Evolutionary conservation across 2,797 vertebrate species (phyloP).

Genomic region (Dipus sagitta): DNA sequence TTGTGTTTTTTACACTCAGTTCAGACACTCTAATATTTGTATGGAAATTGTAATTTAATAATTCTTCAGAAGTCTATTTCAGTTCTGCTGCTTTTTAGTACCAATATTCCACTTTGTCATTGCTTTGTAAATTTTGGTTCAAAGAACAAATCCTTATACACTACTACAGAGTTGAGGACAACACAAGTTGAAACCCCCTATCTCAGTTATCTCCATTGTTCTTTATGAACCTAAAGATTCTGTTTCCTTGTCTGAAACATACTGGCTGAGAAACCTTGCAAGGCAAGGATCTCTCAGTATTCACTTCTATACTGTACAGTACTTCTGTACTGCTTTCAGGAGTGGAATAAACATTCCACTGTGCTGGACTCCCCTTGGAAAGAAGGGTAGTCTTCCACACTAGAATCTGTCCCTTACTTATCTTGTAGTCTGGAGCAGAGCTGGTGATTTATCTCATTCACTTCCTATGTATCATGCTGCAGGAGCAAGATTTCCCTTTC

Average conservation of each 20-base stretch:
- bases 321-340: neutral
- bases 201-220: neutral
- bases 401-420: neutral
- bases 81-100: neutral
- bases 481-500: no score
- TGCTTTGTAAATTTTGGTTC: constrained; percentile 5
- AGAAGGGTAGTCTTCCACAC: neutral
- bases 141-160: neutral
- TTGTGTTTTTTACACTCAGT: neutral
- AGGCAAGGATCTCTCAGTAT: no score
- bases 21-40: neutral
- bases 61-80: neutral
- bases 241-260: neutral
- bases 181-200: neutral
- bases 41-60: constrained; percentile 2
- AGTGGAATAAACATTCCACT: neutral
- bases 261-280: no score
- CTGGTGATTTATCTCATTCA: neutral
- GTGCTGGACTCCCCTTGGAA: neutral
- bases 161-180: neutral
- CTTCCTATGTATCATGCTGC: neutral
- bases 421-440: neutral
- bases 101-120: neutral
- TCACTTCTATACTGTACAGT: neutral
- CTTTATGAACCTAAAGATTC: neutral